Percentiles rank a stretch among this genome's conserved stretches.
Conservation (phyloP, 2,113 vertebrate genomes). For the Psilopsiagon aymara region DNA sequence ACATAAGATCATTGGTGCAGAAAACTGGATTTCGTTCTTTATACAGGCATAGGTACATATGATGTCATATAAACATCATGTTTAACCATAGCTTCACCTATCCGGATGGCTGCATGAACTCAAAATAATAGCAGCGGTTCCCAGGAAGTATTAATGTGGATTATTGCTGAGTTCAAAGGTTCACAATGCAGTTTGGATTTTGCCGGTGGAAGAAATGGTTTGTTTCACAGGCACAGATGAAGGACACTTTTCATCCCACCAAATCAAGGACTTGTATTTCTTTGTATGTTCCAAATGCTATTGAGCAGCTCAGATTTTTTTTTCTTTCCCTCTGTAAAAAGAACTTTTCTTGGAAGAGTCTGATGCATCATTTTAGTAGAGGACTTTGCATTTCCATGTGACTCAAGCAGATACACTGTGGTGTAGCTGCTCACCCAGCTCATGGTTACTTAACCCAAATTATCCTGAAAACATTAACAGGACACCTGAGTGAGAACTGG, state of each 20-base stretch:
- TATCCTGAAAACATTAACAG: background rate
- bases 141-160: background rate
- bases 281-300: background rate
- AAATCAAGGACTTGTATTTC: background rate
- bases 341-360: background rate
- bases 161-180: slow-evolving; percentile 30
- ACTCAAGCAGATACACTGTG: background rate
- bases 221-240: background rate
- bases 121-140: background rate
- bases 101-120: slow-evolving; percentile 20
- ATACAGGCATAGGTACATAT: background rate
- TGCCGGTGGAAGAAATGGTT: background rate
- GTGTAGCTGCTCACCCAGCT: background rate
- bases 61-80: slow-evolving; percentile 15
- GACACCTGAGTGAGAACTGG: background rate
- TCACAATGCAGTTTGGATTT: background rate
- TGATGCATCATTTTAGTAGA: background rate
- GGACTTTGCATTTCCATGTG: background rate
- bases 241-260: background rate
- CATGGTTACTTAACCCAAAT: background rate
- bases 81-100: background rate
- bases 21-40: slow-evolving; percentile 10
- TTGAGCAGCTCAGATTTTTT: background rate
- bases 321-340: background rate
- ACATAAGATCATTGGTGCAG: background rate